Percentiles rank a stretch among this genome's conserved stretches.
These are phyloP conservation scores for Potamarius usumacintae DNA, from an alignment of 2,113 vertebrate species.

Conservation along the genomic window DNA sequence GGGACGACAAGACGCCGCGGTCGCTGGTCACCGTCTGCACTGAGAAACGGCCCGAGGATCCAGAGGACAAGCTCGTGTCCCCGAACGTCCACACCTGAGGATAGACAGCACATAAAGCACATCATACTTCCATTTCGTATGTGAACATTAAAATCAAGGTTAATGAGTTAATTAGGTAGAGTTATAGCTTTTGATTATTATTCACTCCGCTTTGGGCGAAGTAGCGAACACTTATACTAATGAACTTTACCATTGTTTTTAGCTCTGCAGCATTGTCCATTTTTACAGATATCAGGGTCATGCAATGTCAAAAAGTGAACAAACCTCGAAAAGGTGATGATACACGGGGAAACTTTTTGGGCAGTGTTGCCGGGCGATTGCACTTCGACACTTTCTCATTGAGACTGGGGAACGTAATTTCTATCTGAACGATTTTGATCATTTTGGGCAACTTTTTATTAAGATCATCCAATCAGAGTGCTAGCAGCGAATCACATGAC, in stretches of 20 bases:
- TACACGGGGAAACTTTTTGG: no score
- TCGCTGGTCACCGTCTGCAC: conserved; percentile 79
- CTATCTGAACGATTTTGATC: no score
- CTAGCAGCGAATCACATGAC: no score
- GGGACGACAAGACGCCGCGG: conserved; percentile 77
- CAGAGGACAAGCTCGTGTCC: conserved; percentile 76
- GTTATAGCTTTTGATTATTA: not conserved
- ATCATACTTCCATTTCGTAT: conserved; percentile 19
- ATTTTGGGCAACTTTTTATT: no score
- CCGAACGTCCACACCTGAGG: conserved; percentile 87
- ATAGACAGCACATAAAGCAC: not conserved
- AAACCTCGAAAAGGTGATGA: no score
- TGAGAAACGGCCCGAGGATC: conserved; percentile 81
- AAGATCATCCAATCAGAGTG: no score
- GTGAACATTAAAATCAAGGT: not conserved
- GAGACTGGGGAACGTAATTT: no score
- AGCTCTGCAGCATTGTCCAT: not conserved
- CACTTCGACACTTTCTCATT: no score
- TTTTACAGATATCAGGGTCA: not conserved
- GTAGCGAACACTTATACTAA: not conserved
- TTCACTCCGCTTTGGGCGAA: not conserved
- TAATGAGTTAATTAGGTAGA: not conserved
- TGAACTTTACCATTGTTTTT: not conserved
- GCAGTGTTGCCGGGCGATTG: no score
- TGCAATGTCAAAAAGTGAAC: not conserved